Base-by-base conservation (phyloP, 1,140 invertebrate genomes). In the Aphelinus atriplicis region DNA sequence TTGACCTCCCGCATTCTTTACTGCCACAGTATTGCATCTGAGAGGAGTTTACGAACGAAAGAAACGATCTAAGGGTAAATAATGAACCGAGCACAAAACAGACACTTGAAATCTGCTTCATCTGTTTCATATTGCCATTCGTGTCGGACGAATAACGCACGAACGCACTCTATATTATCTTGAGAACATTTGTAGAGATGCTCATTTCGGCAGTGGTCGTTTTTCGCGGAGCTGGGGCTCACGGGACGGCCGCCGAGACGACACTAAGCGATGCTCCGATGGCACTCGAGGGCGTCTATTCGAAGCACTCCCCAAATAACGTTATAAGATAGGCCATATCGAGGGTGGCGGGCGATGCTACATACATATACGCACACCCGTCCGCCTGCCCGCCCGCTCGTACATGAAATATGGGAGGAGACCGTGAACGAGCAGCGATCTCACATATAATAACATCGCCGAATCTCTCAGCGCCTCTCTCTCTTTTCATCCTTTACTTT, bases 291-390 rank as follows among this genome's bases (percentile, higher is more conserved):
- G 53, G 71, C 75, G 77, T 81, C 79, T 69, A 80, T 82, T 81
- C 68, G 62, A 77, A 68, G 69, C 80, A 78, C 79, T 83, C 75
- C 75, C 79, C 79, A 82, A 83, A 84, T 83, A 83, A 83, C 80
- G 78, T 80, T 73, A 77, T 82, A 80, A 80, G 80, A 80, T 82
- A 82, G 78, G 77, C 79, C 78, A 79, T 64, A 72, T 82, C 78
- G 26, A 71, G 65, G 70, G 73, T 69, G 75, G 73, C 69, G 73
- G 76, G 64, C 47, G 48, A 67, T 51, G 45, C 57, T 47, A n/a
- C 10, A 9, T 53, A 62, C 53, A 45, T 53, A 53, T 53, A 53
- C 51, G 51, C 9, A 53, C 51, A 9, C 51, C 4, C 51, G 51
- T 53, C 4, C 51, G 51, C 4, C 51, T 4, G 51, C 26, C 26